phyloP scores from a whole-genome alignment of 2,797 vertebrate genomes.

The Eulemur rubriventer region DNA sequence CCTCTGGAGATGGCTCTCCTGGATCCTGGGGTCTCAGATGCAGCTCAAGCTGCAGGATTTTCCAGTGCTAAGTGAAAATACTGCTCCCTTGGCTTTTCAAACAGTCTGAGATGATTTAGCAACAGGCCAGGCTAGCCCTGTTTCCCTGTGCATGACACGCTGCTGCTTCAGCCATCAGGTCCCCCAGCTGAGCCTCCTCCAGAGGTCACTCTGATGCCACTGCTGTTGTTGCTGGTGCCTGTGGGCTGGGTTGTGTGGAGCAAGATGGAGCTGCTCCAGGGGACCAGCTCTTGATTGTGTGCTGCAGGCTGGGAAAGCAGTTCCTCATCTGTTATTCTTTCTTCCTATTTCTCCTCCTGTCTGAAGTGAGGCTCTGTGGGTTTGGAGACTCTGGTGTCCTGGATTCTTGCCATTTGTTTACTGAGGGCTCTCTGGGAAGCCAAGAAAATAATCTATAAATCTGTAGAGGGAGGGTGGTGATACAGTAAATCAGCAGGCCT shows the following conservation, averaged over 20 bases:
- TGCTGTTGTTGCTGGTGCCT: conserved; percentile 50
- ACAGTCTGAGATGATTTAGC: conserved; percentile 64
- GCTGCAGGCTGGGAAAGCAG: not conserved
- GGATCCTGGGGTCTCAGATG: conserved; percentile 59
- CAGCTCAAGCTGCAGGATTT: conserved; percentile 51
- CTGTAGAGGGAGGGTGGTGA: conserved; percentile 75
- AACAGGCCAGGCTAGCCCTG: not conserved
- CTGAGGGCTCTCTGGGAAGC: conserved; percentile 55
- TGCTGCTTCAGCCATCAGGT: conserved; percentile 10
- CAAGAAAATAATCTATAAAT: conserved; percentile 65
- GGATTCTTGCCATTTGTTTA: conserved; percentile 54
- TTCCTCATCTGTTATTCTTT: not conserved
- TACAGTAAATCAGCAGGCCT: conserved; percentile 65
- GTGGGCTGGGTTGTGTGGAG: not conserved
- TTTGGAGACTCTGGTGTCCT: conserved; percentile 57
- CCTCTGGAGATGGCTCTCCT: conserved; percentile 64
- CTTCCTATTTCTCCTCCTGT: conserved; percentile 23
- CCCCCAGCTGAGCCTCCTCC: conserved; percentile 65
- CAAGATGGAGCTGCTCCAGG: conserved; percentile 38
- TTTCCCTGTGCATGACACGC: conserved; percentile 35
- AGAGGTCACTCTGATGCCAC: conserved; percentile 63
- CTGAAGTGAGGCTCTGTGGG: not conserved
- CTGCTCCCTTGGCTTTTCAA: conserved; percentile 11
- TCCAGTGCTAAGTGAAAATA: conserved; percentile 47
- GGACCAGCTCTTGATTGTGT: not conserved